A percentile compares a stretch with the other conserved stretches of the same genome.
These are phyloP conservation scores for Aquatica leii DNA, from an alignment of 2,888 invertebrate species.

Conservation along the genomic window DNA sequence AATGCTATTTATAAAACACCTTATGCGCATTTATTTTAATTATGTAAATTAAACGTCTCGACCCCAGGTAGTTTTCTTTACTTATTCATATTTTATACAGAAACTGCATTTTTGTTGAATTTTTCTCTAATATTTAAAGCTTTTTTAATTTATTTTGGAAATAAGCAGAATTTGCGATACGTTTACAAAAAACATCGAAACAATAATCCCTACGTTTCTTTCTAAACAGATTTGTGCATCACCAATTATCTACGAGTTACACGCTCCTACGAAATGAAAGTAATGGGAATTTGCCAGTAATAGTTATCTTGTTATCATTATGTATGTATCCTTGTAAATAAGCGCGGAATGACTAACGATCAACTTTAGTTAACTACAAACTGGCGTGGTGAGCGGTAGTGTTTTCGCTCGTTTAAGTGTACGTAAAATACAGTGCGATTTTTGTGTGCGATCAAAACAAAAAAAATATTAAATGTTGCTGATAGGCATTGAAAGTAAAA, in stretches of 20 bases:
- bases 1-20: too few species aligned
- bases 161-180: neutral
- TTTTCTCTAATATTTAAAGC: too few species aligned
- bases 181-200: neutral
- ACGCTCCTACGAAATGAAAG: slow-evolving; percentile 7
- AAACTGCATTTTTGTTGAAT: too few species aligned
- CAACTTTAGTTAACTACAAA: slow-evolving; percentile 4
- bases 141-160: too few species aligned
- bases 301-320: slow-evolving; percentile 10
- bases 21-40: too few species aligned
- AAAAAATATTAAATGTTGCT: slow-evolving; percentile 25
- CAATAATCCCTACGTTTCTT: neutral
- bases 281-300: neutral
- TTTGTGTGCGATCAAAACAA: neutral
- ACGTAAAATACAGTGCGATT: neutral
- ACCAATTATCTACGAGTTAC: neutral
- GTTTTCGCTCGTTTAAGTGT: neutral
- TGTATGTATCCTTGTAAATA: slow-evolving; percentile 9
- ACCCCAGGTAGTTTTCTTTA: too few species aligned
- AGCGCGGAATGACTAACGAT: slow-evolving; percentile 2
- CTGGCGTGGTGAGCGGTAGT: neutral
- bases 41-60: too few species aligned
- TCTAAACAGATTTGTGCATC: neutral
- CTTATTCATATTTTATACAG: too few species aligned
- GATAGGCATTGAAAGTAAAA: slow-evolving; percentile 33